Evolutionary conservation across 1,140 invertebrate species (phyloP), one percentile per base, ranked within the genome.

Genomic region (Drosophila sucinea): DNA sequence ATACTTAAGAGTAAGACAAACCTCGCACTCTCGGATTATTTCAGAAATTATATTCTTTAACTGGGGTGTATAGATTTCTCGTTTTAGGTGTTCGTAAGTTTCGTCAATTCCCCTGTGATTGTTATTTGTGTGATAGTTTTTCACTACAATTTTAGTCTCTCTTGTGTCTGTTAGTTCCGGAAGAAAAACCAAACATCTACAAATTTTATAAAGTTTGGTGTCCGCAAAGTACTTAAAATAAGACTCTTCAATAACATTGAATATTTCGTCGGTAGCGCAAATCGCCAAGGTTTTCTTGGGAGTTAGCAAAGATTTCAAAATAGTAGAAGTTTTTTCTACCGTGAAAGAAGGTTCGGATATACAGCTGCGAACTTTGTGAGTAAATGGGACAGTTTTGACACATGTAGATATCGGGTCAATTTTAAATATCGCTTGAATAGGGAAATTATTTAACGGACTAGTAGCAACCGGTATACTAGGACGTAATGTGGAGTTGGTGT

Each of bases 21-120:
- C 33, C 8, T 38, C 35, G 8, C 35, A 7, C 1, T 38, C 8
- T 38, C 35, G 35, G 17, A 44, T 23, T 5, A 44, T 17, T 23
- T 3, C 1, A 17, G 1, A 44, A 44, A 7, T 70, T 61, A 23
- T 61, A 64, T 35, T 3, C 8, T n/a, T 61, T 68, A 32, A 68
- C 55, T 55, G 54, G 27, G 67, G 4, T 27, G 41, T 25, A 35
- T 69, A 55, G 35, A 27, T 40, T 11, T 57, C 27, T 44, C 56
- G 7, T 47, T 27, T 63, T 17, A 51, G 29, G 30, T 65, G 33
- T 11, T 30, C 35, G n/a, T 58, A 8, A 0, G 55, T 60, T 38
- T 64, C 56, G 10, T 70, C 56, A n/a, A 33, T 41, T 8, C 41
- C 56, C 23, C 56, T 64, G 8, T 66, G 62, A 6, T 60, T 70